Percentiles rank a stretch among this genome's conserved stretches.
These are phyloP conservation scores for Drosophila anomelani DNA, from an alignment of 2,888 invertebrate species.

Conservation along the genomic window DNA sequence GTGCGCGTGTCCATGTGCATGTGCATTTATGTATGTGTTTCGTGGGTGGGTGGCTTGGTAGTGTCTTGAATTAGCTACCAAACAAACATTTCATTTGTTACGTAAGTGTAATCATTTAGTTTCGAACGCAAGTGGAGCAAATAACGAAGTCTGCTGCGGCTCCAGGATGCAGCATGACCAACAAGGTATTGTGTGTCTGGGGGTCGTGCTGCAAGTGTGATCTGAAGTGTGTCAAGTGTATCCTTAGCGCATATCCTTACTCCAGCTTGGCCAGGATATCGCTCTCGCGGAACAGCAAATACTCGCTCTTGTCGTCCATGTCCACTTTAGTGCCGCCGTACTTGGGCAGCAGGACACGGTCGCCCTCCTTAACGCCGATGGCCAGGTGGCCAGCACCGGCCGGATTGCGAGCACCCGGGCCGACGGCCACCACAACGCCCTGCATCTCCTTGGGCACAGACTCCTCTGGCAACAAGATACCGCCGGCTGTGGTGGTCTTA, in stretches of 20 bases:
- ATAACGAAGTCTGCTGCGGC: background rate
- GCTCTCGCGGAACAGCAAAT: conserved; percentile 95
- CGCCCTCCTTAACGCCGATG: conserved; percentile 93
- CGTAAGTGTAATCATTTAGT: conserved; percentile 67
- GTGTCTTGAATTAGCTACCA: conserved; percentile 57
- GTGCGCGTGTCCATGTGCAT: background rate
- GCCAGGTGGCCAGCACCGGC: conserved; percentile 94
- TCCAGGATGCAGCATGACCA: background rate
- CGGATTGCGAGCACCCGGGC: conserved; percentile 93
- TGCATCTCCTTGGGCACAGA: conserved; percentile 95
- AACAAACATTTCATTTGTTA: conserved; percentile 66
- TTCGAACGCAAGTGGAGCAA: conserved; percentile 69
- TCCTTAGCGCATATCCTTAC: conserved; percentile 35
- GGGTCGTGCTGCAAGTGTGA: background rate
- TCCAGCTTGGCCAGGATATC: conserved; percentile 97
- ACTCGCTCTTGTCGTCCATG: conserved; percentile 95
- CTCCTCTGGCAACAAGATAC: conserved; percentile 98
- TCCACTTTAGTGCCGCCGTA: conserved; percentile 98
- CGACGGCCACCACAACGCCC: conserved; percentile 97
- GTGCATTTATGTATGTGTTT: background rate
- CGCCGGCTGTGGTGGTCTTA: conserved; percentile 95
- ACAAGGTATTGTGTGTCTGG: background rate
- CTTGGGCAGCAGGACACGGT: conserved; percentile 97
- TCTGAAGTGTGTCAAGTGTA: background rate
- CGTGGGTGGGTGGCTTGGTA: background rate